Base-by-base conservation (phyloP, 2,888 invertebrate species). In the Atethmia centrago region DNA sequence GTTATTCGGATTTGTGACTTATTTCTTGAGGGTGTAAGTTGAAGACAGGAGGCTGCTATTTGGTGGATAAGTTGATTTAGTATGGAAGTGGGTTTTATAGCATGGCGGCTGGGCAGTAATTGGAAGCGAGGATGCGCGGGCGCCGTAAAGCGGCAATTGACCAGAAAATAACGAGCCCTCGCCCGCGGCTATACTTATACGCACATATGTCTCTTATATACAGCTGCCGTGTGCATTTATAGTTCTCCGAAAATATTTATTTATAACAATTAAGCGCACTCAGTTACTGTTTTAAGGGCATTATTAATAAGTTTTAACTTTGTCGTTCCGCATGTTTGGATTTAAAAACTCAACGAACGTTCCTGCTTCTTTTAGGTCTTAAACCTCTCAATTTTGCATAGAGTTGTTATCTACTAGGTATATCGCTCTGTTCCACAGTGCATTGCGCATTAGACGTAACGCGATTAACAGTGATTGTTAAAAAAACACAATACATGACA, bases 161-260 rank as follows among this genome's bases (percentile, higher is more conserved):
- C 96, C 96, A 96, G 96, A 96, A 96, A 96, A 96, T 96, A 96
- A 96, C 96, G 94, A 96, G 96, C 94, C 91, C 91, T 93, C 88
- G 91, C 88, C 91, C 88, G 88, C 83, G 87, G 86, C 85, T 89
- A 90, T 89, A 90, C 91, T 89, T 90, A 90, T 90, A 90, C 86
- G 88, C 84, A 88, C 93, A 93, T 91, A 92, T 93, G 91, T 88
- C 89, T 88, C 88, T 88, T 93, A 92, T 93, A 89, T 93, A 92
- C 94, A 94, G 94, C 95, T 95, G 95, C 95, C 87, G 94, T 91
- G 86, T 89, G 91, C 89, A 88, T 92, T 92, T 93, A 94, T 92
- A 87, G 80, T 88, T 85, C 87, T 87, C 84, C 81, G 86, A 89
- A 89, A 90, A 91, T 91, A 90, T 92, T 90, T 92, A 90, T 88